Base-by-base conservation (phyloP, 1,140 invertebrate genomes). In the Orchesella cincta region DNA sequence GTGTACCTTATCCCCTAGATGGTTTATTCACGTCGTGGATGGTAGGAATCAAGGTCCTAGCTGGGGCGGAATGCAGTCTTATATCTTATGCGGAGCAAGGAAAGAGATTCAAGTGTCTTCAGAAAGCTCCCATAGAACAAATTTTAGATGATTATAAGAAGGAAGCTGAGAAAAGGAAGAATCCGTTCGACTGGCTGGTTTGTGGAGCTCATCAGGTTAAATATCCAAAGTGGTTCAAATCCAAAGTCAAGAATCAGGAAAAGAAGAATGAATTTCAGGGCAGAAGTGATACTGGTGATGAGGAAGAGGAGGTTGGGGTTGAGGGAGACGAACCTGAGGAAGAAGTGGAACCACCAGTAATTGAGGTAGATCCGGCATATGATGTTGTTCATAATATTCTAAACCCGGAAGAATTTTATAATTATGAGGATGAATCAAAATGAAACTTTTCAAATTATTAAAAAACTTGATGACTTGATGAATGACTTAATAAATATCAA, bases 171-270 rank as follows among this genome's bases (percentile, higher is more conserved):
- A 29, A 29, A 67, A 29, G 1, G 62, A 67, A 31, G n/a, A 67
- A 67, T 31, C 8, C 62, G 2, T 67, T 8, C 23, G 5, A 29
- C 14, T 67, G 31, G 28, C 3, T 67, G 28, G 31, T 67, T 31
- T 67, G 62, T 33, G 62, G 62, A 12, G 62, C 62, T 29, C 62
- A 67, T 33, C 62, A 67, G 33, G 28, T 33, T 8, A 29, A 67
- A 31, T 31, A 31, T 5, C 62, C 62, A 8, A 8, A 14, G 5
- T 67, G 62, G 62, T 2, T 67, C 14, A n/a, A n/a, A n/a, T n/a
- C n/a, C n/a, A n/a, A n/a, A n/a, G n/a, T n/a, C n/a, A n/a, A n/a
- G n/a, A n/a, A n/a, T n/a, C n/a, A n/a, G n/a, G 26, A 14, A n/a
- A 67, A 67, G 23, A 67, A n/a, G 16, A 1, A 73, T 39, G 34